Conservation (phyloP, 2,888 invertebrate genomes). For the Idaea biselata region DNA sequence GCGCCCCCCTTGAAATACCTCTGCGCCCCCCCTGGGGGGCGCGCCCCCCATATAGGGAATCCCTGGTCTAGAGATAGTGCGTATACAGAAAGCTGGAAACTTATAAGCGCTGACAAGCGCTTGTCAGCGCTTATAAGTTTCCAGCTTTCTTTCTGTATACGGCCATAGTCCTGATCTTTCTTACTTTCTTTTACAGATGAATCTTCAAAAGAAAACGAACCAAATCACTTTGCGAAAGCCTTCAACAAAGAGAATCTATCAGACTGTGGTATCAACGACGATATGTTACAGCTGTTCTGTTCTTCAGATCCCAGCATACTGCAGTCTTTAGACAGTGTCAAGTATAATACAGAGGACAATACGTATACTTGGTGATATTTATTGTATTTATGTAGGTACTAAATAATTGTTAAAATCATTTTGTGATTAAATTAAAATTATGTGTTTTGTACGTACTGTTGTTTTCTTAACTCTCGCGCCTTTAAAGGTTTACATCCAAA, state of each 20-base stretch:
- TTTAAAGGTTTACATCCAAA: background rate
- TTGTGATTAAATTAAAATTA: conserved; percentile 43
- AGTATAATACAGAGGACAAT: conserved; percentile 81
- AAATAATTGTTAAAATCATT: conserved; percentile 26
- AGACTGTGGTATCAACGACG: conserved; percentile 88
- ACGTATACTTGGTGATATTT: conserved; percentile 75
- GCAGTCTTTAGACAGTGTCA: conserved; percentile 82
- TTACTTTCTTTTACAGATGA: conserved; percentile 58
- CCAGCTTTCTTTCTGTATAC: too few relatives aligned
- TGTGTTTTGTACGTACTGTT: conserved; percentile 24
- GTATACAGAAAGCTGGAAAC: too few relatives aligned
- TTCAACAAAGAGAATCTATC: conserved; percentile 93
- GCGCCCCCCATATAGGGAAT: too few relatives aligned
- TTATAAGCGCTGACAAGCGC: too few relatives aligned
- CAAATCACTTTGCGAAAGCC: conserved; percentile 79
- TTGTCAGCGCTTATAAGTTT: too few relatives aligned
- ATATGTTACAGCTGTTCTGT: conserved; percentile 85
- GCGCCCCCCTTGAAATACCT: too few relatives aligned
- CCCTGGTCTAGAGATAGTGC: too few relatives aligned
- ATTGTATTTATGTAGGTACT: conserved; percentile 20
- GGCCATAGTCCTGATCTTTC: too few relatives aligned
- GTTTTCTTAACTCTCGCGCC: background rate
- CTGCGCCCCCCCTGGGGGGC: too few relatives aligned
- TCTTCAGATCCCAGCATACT: conserved; percentile 76
- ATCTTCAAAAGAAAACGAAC: conserved; percentile 69